Conservation (phyloP, 2,888 invertebrate species). For the Cenopis cana region DNA sequence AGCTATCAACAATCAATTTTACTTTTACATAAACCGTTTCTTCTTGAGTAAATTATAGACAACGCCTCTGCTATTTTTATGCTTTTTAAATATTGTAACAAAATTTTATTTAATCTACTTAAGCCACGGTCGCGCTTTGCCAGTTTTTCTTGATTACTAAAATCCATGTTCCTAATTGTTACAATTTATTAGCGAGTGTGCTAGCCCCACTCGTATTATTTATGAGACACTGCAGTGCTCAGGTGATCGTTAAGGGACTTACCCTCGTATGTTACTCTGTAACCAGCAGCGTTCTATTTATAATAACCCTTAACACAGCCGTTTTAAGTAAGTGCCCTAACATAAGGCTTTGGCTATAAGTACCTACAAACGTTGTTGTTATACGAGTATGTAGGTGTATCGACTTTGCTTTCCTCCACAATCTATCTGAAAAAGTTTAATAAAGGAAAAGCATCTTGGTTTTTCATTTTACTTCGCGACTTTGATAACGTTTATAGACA, state of each 20-base stretch:
- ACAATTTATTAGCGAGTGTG: constrained; percentile 18
- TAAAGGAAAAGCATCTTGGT: neutral
- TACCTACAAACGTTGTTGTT: neutral
- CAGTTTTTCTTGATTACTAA: neutral
- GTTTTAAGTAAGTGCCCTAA: neutral
- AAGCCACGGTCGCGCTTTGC: neutral
- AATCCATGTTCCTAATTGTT: constrained; percentile 5
- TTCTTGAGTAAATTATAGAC: too few species aligned
- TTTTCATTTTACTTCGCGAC: too few species aligned
- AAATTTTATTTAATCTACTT: neutral
- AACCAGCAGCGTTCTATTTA: constrained; percentile 27
- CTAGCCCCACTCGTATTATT: constrained; percentile 52
- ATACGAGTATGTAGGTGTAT: too few species aligned
- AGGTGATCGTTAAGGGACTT: constrained; percentile 46
- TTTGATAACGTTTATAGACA: too few species aligned
- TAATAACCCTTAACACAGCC: constrained; percentile 17
- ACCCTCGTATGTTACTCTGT: constrained; percentile 46
- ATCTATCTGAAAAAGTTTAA: too few species aligned
- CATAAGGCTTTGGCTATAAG: neutral
- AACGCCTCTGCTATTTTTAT: too few species aligned
- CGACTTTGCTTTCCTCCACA: neutral
- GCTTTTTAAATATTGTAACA: neutral
- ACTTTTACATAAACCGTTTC: too few species aligned
- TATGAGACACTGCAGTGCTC: constrained; percentile 52
- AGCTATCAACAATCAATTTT: too few species aligned